Percentiles rank a stretch among this genome's conserved stretches.
These are phyloP conservation scores for Chrysotoxum bicinctum DNA, from an alignment of 2,888 invertebrate species.

Conservation along the genomic window DNA sequence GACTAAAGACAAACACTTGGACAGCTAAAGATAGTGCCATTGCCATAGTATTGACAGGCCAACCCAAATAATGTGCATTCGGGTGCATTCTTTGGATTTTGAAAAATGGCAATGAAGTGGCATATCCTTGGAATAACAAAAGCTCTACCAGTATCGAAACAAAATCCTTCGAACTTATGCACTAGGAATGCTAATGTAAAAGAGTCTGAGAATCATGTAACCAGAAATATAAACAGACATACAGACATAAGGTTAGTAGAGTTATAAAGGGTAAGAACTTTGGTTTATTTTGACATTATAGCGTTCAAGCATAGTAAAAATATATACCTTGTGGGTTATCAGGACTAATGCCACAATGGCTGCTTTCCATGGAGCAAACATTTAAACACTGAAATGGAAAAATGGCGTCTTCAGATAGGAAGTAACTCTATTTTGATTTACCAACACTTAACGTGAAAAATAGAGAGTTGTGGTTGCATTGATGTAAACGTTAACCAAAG, in stretches of 20 bases:
- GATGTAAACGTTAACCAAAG: too few species aligned
- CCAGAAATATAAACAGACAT: not conserved
- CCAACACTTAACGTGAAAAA: not conserved
- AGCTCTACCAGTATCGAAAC: not conserved
- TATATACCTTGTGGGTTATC: not conserved
- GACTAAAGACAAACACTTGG: constrained; percentile 54
- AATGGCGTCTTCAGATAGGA: not conserved
- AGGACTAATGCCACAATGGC: not conserved
- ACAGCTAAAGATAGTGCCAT: constrained; percentile 59
- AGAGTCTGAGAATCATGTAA: not conserved
- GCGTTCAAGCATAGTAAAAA: not conserved
- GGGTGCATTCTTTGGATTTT: constrained; percentile 23
- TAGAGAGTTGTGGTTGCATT: not conserved
- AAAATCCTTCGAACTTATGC: constrained; percentile 45
- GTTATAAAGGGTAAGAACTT: not conserved
- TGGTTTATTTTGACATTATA: constrained; percentile 2
- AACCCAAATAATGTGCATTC: constrained; percentile 23
- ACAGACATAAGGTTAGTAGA: not conserved
- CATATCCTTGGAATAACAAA: constrained; percentile 38
- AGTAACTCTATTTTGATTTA: not conserved
- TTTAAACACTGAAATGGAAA: not conserved
- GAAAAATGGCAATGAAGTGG: constrained; percentile 31
- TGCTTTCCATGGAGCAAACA: not conserved
- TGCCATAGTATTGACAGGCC: constrained; percentile 53
- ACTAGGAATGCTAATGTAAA: constrained; percentile 55